Percentiles rank a stretch among this genome's conserved stretches.
phyloP scores from a whole-genome alignment of 2,888 invertebrate species.

The Mamestra brassicae region DNA sequence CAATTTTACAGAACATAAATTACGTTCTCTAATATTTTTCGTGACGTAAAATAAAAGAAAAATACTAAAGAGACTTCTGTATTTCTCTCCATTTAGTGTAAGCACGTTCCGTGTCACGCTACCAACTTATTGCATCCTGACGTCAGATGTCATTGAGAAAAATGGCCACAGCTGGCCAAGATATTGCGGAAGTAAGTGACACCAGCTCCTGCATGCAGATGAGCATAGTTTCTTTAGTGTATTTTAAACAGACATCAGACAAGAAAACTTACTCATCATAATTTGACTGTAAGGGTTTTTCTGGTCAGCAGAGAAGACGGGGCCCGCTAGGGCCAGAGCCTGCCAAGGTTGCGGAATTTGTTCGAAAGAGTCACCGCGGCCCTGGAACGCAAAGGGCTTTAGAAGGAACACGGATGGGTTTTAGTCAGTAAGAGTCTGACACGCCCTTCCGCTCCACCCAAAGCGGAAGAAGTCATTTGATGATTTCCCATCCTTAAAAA shows the following conservation, averaged over 20 bases:
- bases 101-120: conserved; percentile 54
- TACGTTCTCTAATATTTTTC: too few species aligned
- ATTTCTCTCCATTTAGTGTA: conserved; percentile 9
- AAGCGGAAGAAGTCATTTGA: too few species aligned
- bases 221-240: conserved; percentile 32
- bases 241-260: conserved; percentile 2
- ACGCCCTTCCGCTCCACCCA: too few species aligned
- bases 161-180: conserved; percentile 52
- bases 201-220: conserved; percentile 45
- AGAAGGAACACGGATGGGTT: too few species aligned
- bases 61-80: conserved; percentile 23
- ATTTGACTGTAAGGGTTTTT: neutral
- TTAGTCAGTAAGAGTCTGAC: too few species aligned
- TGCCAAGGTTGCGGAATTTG: too few species aligned
- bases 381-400: too few species aligned
- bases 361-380: too few species aligned
- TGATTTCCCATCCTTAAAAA: too few species aligned
- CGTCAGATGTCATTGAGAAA: conserved; percentile 60
- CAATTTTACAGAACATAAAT: too few species aligned
- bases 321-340: too few species aligned
- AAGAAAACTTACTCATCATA: neutral
- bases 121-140: conserved; percentile 55
- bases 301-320: too few species aligned
- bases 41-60: neutral
- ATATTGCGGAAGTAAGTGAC: conserved; percentile 57